Evolutionary conservation across 1,140 invertebrate species (phyloP).

Genomic region (Nephotettix cincticeps): DNA sequence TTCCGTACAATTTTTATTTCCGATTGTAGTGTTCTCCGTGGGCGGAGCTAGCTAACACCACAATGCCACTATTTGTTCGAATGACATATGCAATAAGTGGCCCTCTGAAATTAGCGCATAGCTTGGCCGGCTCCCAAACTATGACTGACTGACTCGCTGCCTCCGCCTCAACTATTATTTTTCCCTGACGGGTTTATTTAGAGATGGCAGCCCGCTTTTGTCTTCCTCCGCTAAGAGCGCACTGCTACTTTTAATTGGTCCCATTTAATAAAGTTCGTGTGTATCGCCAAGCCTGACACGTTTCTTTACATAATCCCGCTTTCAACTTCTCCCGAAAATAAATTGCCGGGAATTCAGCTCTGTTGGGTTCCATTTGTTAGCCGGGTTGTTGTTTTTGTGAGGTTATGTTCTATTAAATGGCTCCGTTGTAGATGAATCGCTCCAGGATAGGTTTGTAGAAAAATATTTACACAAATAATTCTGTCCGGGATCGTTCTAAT

Average conservation of each 20-base stretch:
- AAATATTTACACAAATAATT: no score
- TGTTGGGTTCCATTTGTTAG: no score
- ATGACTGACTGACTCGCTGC: slow-evolving; percentile 15
- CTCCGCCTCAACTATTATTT: slow-evolving; percentile 24
- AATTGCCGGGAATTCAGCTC: no score
- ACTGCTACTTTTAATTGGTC: slow-evolving; percentile 17
- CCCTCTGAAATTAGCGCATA: slow-evolving; percentile 49
- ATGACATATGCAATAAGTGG: slow-evolving; percentile 44
- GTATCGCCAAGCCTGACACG: background rate
- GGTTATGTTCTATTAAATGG: no score
- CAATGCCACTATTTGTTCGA: slow-evolving; percentile 38
- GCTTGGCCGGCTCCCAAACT: slow-evolving; percentile 35
- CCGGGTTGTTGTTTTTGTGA: no score
- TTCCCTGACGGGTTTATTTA: slow-evolving; percentile 28
- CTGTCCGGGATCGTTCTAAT: no score
- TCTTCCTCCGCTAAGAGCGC: slow-evolving; percentile 3
- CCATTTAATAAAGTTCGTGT: slow-evolving; percentile 10
- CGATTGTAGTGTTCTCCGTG: no score
- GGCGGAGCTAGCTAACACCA: background rate
- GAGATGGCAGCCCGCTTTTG: slow-evolving; percentile 10
- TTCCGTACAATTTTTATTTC: no score
- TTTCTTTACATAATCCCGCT: no score
- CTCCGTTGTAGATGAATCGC: no score
- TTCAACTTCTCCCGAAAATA: no score
- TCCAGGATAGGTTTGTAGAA: no score